These are phyloP conservation scores for Muricea muricata DNA, from an alignment of 92 coral and sea anemone species.

Conservation along the genomic window DNA sequence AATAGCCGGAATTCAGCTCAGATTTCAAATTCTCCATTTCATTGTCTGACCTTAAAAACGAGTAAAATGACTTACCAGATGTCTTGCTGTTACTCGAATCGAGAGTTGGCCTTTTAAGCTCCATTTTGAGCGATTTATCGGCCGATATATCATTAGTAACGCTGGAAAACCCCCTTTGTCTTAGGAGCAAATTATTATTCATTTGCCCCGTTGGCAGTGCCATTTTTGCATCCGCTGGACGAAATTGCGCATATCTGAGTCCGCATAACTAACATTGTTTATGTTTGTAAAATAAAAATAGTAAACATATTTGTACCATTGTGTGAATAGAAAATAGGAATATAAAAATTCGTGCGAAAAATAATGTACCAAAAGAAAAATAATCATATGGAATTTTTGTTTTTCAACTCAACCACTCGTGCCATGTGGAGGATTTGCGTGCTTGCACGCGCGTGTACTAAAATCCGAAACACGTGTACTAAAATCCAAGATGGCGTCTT, in stretches of 20 bases:
- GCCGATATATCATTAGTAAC: neutral
- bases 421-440: too few relatives aligned
- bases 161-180: conserved; percentile 25
- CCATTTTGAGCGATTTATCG: neutral
- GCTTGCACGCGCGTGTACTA: neutral
- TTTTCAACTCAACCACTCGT: too few relatives aligned
- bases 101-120: neutral
- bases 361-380: too few relatives aligned
- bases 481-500: conserved; percentile 16
- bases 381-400: too few relatives aligned
- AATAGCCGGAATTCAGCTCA: neutral
- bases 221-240: conserved; percentile 38
- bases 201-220: conserved; percentile 21
- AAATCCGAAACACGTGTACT: neutral
- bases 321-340: too few relatives aligned
- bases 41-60: neutral
- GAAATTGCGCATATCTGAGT: neutral
- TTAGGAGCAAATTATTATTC: neutral
- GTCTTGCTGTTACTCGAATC: neutral
- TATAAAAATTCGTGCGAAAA: too few relatives aligned
- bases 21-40: neutral
- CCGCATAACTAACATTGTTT: neutral
- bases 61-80: conserved; percentile 3
- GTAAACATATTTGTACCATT: too few relatives aligned
- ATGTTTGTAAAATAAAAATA: neutral